Percentiles rank a stretch among this genome's conserved stretches.
Conservation (phyloP, 2,888 invertebrate genomes). For the Anodontia alba region DNA sequence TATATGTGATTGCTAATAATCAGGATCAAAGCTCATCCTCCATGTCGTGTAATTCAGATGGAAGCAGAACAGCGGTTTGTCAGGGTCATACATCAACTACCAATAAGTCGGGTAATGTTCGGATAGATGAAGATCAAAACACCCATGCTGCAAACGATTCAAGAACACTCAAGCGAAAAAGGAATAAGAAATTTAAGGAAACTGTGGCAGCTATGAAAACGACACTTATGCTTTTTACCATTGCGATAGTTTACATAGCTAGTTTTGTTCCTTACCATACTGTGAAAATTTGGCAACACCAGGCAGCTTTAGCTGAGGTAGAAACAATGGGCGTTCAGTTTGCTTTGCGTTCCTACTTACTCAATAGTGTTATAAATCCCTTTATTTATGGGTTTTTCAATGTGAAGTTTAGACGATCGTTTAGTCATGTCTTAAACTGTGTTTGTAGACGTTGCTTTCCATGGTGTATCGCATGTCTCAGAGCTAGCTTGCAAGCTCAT, state of each 20-base stretch:
- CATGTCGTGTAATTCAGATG: background rate
- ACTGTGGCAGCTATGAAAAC: background rate
- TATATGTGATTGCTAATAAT: background rate
- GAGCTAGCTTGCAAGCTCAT: too few relatives aligned
- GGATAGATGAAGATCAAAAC: background rate
- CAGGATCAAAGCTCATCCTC: background rate
- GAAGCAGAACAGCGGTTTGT: background rate
- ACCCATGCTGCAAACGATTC: background rate
- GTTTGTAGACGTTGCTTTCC: too few relatives aligned
- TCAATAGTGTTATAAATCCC: background rate
- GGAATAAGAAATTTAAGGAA: background rate
- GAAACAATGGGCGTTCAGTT: background rate
- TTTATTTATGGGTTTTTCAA: background rate
- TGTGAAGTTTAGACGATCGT: background rate
- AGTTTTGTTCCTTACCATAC: conserved; percentile 1
- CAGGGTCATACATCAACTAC: background rate
- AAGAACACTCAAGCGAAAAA: background rate
- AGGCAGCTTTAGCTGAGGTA: background rate
- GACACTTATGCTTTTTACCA: background rate
- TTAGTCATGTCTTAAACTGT: too few relatives aligned
- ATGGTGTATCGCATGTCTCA: too few relatives aligned
- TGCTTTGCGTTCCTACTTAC: background rate
- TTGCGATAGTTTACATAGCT: background rate
- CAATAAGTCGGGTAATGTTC: background rate
- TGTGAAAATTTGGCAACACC: background rate